A percentile compares a stretch with the other conserved stretches of the same genome.
phyloP scores from a whole-genome alignment of 2,888 invertebrate genomes.

The Hypomecis atomaria region DNA sequence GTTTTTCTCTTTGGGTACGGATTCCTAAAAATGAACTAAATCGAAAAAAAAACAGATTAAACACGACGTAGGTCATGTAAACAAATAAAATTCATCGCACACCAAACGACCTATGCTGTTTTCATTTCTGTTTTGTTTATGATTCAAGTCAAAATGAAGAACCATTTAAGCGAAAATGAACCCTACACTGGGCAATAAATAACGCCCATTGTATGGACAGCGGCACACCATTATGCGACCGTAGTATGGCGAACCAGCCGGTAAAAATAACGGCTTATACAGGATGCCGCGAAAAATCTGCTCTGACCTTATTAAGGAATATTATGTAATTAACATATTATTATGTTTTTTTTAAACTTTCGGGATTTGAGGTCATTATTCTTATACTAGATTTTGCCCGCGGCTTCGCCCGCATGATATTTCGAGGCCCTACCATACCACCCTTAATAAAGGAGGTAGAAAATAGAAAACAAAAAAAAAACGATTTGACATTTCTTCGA shows the following conservation, averaged over 20 bases:
- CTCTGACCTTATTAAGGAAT: not conserved
- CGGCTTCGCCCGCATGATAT: no score
- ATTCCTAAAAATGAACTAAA: no score
- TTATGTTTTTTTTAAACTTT: no score
- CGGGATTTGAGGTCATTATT: no score
- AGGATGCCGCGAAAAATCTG: not conserved
- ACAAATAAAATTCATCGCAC: not conserved
- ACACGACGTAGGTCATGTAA: not conserved
- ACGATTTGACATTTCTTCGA: no score
- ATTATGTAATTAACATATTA: no score
- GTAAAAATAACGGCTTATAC: slow-evolving; percentile 17
- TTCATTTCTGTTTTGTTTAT: slow-evolving; percentile 1
- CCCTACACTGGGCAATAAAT: slow-evolving; percentile 14
- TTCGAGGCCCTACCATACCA: no score
- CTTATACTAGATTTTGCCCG: no score
- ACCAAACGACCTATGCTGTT: not conserved
- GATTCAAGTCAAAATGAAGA: slow-evolving; percentile 7
- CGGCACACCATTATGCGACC: slow-evolving; percentile 23
- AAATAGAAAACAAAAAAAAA: no score
- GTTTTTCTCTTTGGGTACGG: no score
- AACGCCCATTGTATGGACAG: slow-evolving; percentile 21
- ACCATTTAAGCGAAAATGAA: slow-evolving; percentile 11
- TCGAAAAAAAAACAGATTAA: not conserved
- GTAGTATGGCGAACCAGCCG: slow-evolving; percentile 15
- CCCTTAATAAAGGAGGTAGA: no score